phyloP scores from a whole-genome alignment of 35 echinoderm and acorn worm genomes.

The Hemicentrotus pulcherrimus region DNA sequence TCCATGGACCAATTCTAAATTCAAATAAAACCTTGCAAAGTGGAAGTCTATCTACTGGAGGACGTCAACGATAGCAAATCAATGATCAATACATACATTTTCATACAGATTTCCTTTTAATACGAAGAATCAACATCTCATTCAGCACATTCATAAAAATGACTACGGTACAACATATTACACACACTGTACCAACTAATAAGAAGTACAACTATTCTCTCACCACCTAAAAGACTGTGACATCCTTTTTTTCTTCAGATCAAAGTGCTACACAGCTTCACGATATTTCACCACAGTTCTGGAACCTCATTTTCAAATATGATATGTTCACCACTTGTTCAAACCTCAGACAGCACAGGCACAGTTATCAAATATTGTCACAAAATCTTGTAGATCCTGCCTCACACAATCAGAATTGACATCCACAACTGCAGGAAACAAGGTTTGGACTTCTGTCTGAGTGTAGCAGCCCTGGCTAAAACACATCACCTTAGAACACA shows the following conservation, averaged over 20 bases:
- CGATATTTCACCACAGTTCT: neutral
- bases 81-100: too few species aligned
- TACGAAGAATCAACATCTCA: too few species aligned
- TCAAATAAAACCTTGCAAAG: too few species aligned
- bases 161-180: too few species aligned
- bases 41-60: too few species aligned
- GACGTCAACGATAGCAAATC: too few species aligned
- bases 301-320: neutral
- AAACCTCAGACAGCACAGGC: neutral
- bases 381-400: neutral
- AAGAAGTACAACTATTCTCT: neutral
- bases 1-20: too few species aligned
- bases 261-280: neutral
- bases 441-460: neutral
- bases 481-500: neutral
- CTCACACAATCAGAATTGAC: neutral
- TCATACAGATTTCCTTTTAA: too few species aligned
- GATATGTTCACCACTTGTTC: neutral
- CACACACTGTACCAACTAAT: too few species aligned
- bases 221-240: neutral
- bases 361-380: neutral
- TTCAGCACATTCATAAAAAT: too few species aligned
- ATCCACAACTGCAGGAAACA: neutral
- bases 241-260: neutral
- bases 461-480: neutral